These are phyloP conservation scores for Cephus spinipes DNA, from an alignment of 2,888 invertebrate genomes.

Conservation along the genomic window DNA sequence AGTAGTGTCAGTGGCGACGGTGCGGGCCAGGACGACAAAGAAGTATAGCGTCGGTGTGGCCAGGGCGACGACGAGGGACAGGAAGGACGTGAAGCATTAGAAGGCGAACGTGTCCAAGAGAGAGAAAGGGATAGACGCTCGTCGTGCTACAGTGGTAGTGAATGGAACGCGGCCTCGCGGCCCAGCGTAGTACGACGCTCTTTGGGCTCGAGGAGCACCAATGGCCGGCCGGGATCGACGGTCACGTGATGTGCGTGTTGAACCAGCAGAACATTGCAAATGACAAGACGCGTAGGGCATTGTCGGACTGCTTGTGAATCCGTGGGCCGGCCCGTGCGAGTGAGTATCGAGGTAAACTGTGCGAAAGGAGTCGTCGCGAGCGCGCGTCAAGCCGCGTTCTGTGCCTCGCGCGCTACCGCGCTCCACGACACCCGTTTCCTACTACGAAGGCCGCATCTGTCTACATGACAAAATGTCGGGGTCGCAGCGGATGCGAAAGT, in stretches of 20 bases:
- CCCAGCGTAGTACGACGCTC: constrained; percentile 53
- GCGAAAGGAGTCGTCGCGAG: constrained; percentile 1
- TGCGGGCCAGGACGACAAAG: background rate
- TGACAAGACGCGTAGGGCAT: constrained; percentile 61
- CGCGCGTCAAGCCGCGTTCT: constrained; percentile 22
- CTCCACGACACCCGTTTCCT: constrained; percentile 30
- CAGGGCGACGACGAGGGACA: background rate
- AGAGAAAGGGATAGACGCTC: constrained; percentile 46
- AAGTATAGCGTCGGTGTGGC: background rate
- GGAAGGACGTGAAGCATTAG: background rate
- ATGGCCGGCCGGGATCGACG: constrained; percentile 43
- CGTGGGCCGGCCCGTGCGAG: constrained; percentile 7
- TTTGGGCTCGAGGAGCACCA: constrained; percentile 45
- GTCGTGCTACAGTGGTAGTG: constrained; percentile 56
- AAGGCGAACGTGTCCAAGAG: constrained; percentile 14
- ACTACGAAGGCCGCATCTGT: constrained; percentile 26
- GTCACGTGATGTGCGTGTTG: constrained; percentile 59
- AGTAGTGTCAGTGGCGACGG: background rate
- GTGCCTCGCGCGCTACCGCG: constrained; percentile 44
- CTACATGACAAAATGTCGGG: constrained; percentile 62
- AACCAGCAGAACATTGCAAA: constrained; percentile 59
- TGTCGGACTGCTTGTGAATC: constrained; percentile 34
- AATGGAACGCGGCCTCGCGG: constrained; percentile 61
- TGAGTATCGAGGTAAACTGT: constrained; percentile 4
- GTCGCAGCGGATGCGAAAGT: constrained; percentile 71